Base-by-base conservation (phyloP, 2,113 vertebrate genomes). In the Herpailurus yagouaroundi region DNA sequence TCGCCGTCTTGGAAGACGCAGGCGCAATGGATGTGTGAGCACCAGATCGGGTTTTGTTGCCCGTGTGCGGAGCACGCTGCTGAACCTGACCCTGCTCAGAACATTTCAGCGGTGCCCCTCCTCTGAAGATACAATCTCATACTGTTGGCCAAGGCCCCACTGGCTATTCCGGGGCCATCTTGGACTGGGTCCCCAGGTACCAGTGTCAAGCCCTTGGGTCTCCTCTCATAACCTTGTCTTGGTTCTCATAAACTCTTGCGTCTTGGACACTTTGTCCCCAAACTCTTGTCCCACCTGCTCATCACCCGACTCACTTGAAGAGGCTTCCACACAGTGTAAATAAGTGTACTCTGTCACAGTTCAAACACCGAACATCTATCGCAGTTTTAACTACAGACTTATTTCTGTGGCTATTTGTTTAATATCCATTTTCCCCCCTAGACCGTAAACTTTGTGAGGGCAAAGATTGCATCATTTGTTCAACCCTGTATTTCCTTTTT, bases 1-100 rank as follows among this genome's bases (percentile, higher is more conserved):
- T 64, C 69, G 2, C 0, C 69, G 41, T 93, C 97, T 55, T 4
- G 89, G 83, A 94, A 96, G 95, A 95, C 73, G 89, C 80, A 92
- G 52, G 48, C 55, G 41, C 0, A 31, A 74, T 48, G 88, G 95
- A 76, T 14, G 25, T 15, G 18, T 66, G 29, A 66, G 85, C 64
- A 83, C 80, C 64, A 93, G 74, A 48, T 89, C 92, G 76, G 36
- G 64, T 7, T 89, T 14, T 41, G 79, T 9, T 36, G 69, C 29
- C 29, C 18, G 0, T 89, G 29, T 68, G 88, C 23, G 55, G 90
- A 69, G 5, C 23, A 23, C 11, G 6, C 38, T 89, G 82, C 91
- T 36, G 16, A 74, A 90, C 38, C 14, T 10, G 12, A 36, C 21
- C 38, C 41, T 36, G 55, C 19, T 55, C 45, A 36, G 5, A 27